Base-by-base conservation (phyloP, 2,888 invertebrate species). In the Drosophila mimica region DNA sequence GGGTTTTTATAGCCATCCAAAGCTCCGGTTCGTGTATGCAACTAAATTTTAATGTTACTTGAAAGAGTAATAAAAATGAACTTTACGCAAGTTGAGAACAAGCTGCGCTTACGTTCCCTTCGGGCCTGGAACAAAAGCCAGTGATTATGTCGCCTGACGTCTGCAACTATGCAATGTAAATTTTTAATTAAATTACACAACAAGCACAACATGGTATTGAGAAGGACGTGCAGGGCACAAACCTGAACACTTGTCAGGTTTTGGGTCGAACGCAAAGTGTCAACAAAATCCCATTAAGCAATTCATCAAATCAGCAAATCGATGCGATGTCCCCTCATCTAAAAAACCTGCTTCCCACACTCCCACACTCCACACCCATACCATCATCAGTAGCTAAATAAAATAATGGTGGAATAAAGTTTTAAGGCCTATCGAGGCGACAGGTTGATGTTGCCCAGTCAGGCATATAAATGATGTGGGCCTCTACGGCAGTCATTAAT, bases 1-100 rank as follows among this genome's bases (percentile, higher is more conserved):
- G 64, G 60, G 70, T 72, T 89, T 89, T 86, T 87, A 86, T 86
- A 61, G 84, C 81, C 73, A 68, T 51, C 54, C 54, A 59, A 65
- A 38, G 54, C 59, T 20, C 25, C 20, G 69, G 43, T 43, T 43
- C 43, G 78, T 75, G 57, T 43, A 81, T 76, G 87, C 87, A 89
- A 82, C 86, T 82, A 86, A 86, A 87, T 87, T 89, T 86, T 86
- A 89, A 89, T 86, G 88, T 89, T 86, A 84, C 89, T 86, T 86
- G 74, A 86, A 89, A 89, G 86, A 88, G 89, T 84, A 86, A 87
- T 87, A 89, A 88, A 83, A 89, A 84, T 84, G 88, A 87, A 89
- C 71, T 87, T 87, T 87, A 77, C 76, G 82, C 85, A 79, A 87
- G 84, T 88, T 83, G 82, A 70, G 76, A 84, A 84, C 77, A 62